Evolutionary conservation across 2,797 vertebrate species (phyloP).

Genomic region (Etheostoma perlongum): DNA sequence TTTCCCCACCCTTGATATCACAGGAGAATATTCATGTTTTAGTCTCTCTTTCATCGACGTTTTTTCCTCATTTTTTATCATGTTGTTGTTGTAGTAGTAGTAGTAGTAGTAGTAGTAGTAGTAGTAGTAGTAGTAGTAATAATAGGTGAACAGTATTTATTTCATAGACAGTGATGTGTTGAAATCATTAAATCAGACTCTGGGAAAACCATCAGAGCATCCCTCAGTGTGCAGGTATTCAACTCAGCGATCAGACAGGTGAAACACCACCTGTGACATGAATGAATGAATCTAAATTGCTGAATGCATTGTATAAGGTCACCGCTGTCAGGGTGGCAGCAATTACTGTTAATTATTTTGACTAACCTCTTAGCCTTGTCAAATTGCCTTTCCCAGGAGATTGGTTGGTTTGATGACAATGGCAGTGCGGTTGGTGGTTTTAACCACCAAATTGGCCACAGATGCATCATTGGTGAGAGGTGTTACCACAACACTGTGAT

Average conservation of each 20-base stretch:
- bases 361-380: constrained; percentile 48
- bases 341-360: constrained; percentile 67
- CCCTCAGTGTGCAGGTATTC: constrained; percentile 54
- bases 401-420: constrained; percentile 87
- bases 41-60: neutral
- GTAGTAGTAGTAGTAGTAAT: too few relatives aligned
- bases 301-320: constrained; percentile 44
- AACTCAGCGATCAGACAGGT: constrained; percentile 70
- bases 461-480: constrained; percentile 87
- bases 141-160: neutral
- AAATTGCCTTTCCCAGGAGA: constrained; percentile 72
- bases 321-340: constrained; percentile 39
- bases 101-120: too few relatives aligned
- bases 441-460: constrained; percentile 86
- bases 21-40: neutral
- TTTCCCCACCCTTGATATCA: neutral
- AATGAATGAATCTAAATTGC: constrained; percentile 52
- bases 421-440: constrained; percentile 82
- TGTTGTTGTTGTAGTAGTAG: too few relatives aligned
- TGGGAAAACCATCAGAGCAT: constrained; percentile 60
- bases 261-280: constrained; percentile 44
- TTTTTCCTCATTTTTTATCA: neutral
- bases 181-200: constrained; percentile 40
- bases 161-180: neutral
- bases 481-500: constrained; percentile 72